Evolutionary conservation across 1,140 invertebrate species (phyloP).

Genomic region (Gryon sp.): DNA sequence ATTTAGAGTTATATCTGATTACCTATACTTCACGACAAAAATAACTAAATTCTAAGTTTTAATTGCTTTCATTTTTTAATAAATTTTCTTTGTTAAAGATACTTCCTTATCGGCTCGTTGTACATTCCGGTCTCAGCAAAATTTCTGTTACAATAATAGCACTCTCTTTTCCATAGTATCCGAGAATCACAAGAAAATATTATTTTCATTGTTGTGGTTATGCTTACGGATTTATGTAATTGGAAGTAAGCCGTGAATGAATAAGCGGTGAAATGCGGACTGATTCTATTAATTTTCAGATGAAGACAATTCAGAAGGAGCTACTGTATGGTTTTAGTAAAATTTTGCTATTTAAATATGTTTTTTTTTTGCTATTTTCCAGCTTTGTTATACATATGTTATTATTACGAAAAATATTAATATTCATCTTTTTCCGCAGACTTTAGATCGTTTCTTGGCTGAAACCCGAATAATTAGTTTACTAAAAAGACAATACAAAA

Average conservation of each 20-base stretch:
- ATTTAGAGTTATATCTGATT: too few species aligned
- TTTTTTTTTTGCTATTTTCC: too few species aligned
- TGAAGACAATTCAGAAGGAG: constrained; percentile 1
- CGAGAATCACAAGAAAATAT: constrained; percentile 38
- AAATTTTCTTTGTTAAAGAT: constrained; percentile 1
- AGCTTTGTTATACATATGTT: too few species aligned
- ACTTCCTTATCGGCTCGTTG: constrained; percentile 22
- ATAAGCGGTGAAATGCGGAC: constrained; percentile 25
- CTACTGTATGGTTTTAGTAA: background rate
- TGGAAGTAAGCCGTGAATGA: constrained; percentile 36
- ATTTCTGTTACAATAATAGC: constrained; percentile 29
- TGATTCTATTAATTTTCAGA: constrained; percentile 36
- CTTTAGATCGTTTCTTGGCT: too few species aligned
- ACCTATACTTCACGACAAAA: background rate
- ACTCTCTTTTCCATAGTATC: constrained; percentile 27
- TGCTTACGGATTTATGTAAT: constrained; percentile 42
- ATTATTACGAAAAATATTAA: too few species aligned
- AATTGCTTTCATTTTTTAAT: background rate
- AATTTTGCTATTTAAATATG: too few species aligned
- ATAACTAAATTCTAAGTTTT: background rate
- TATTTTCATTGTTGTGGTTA: constrained; percentile 41
- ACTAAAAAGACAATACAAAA: too few species aligned
- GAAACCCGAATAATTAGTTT: too few species aligned
- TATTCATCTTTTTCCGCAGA: too few species aligned
- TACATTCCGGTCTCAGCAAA: constrained; percentile 15